Evolutionary conservation across 1,140 invertebrate genomes (phyloP).

Genomic region (Drosophila orosa): DNA sequence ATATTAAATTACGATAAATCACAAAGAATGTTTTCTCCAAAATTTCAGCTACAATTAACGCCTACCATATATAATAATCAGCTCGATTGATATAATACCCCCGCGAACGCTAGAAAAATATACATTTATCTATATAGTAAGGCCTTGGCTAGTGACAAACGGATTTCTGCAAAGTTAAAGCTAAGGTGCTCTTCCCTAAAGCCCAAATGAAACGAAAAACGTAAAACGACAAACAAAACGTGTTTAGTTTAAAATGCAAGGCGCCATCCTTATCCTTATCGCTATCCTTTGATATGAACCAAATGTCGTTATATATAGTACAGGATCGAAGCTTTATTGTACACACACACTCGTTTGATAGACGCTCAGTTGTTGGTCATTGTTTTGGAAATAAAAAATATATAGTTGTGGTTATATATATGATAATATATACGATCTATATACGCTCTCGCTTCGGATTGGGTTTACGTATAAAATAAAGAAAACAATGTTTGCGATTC

Average conservation of each 20-base stretch:
- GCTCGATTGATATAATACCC: slow-evolving; percentile 20
- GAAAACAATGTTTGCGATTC: slow-evolving; percentile 72
- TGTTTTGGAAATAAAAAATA: slow-evolving; percentile 53
- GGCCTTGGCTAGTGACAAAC: slow-evolving; percentile 51
- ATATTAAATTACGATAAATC: slow-evolving; percentile 75
- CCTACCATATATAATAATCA: slow-evolving; percentile 50
- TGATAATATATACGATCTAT: slow-evolving; percentile 51
- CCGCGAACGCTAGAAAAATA: slow-evolving; percentile 66
- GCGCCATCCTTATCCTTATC: neutral
- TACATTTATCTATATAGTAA: slow-evolving; percentile 55
- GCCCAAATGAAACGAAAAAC: slow-evolving; percentile 10
- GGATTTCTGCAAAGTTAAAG: slow-evolving; percentile 48
- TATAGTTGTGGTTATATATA: slow-evolving; percentile 48
- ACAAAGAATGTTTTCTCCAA: slow-evolving; percentile 77
- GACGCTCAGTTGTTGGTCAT: slow-evolving; percentile 69
- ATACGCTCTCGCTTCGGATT: slow-evolving; percentile 30
- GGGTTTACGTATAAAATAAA: slow-evolving; percentile 58
- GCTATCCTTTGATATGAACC: slow-evolving; percentile 49
- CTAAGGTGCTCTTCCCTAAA: slow-evolving; percentile 26
- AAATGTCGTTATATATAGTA: slow-evolving; percentile 21
- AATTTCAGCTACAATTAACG: slow-evolving; percentile 73
- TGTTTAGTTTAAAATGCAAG: slow-evolving; percentile 32
- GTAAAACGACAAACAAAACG: slow-evolving; percentile 26
- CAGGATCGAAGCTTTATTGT: slow-evolving; percentile 31
- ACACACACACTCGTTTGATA: slow-evolving; percentile 55